phyloP scores from a whole-genome alignment of 2,888 invertebrate species.

The Cerastoderma edule region DNA sequence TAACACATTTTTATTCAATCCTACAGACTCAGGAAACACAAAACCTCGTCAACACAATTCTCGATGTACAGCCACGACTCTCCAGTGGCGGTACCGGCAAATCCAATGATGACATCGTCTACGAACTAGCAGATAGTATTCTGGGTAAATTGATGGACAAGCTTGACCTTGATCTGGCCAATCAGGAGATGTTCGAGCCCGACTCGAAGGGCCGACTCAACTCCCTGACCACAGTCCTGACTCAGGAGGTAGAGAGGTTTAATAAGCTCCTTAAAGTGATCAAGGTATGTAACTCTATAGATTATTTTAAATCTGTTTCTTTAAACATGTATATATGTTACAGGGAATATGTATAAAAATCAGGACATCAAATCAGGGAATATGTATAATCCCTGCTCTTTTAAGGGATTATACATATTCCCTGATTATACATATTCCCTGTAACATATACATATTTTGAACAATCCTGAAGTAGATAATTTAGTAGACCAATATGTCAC shows the following conservation, averaged over 20 bases:
- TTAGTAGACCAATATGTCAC: no score
- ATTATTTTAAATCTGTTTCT: no score
- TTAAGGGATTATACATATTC: no score
- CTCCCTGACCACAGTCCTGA: conserved; percentile 86
- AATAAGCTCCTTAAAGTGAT: conserved; percentile 84
- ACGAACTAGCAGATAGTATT: conserved; percentile 90
- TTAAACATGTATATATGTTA: no score
- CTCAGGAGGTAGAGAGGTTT: conserved; percentile 84
- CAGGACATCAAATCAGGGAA: no score
- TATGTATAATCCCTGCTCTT: no score
- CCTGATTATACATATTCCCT: no score
- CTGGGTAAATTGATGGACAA: conserved; percentile 86
- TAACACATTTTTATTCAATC: neutral
- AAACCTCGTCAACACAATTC: conserved; percentile 89
- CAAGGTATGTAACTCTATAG: conserved; percentile 77
- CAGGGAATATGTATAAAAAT: no score
- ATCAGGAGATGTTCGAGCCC: conserved; percentile 87
- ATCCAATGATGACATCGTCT: conserved; percentile 91
- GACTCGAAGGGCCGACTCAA: conserved; percentile 90
- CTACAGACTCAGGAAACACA: conserved; percentile 91
- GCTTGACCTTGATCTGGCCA: conserved; percentile 88
- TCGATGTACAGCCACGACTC: conserved; percentile 91
- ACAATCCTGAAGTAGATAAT: no score
- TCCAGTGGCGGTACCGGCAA: conserved; percentile 87
- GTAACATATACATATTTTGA: no score